Evolutionary conservation across 1,140 invertebrate genomes (phyloP).

Genomic region (Hyposmocoma kahamanoa): DNA sequence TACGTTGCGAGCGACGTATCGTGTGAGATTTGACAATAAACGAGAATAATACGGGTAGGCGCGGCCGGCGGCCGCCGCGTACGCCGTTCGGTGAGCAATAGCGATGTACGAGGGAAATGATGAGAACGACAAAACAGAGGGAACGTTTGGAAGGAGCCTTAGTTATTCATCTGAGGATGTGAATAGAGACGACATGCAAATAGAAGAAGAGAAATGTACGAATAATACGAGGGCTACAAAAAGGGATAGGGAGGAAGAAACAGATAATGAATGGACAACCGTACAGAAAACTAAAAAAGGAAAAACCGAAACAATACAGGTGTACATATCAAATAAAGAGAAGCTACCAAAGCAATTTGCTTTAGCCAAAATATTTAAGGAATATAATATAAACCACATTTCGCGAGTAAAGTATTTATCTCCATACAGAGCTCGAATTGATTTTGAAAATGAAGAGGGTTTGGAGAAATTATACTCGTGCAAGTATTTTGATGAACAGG

Average conservation of each 20-base stretch:
- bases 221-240: background rate
- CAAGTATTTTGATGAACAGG: background rate
- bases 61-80: background rate
- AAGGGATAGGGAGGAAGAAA: too few relatives aligned
- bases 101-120: background rate
- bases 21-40: too few relatives aligned
- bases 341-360: constrained; percentile 2
- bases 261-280: too few relatives aligned
- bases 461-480: background rate
- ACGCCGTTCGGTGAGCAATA: background rate
- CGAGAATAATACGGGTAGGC: background rate
- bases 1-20: background rate
- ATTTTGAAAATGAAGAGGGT: background rate
- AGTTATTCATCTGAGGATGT: too few relatives aligned
- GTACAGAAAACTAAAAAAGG: too few relatives aligned
- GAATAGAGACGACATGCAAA: too few relatives aligned
- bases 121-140: background rate
- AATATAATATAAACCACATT: background rate
- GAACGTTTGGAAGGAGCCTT: background rate
- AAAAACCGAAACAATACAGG: background rate
- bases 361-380: background rate
- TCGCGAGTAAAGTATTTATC: background rate
- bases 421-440: background rate
- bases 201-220: too few relatives aligned
- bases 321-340: background rate